Percentiles rank a stretch among this genome's conserved stretches.
phyloP scores from a whole-genome alignment of 2,888 invertebrate species.

The Cerastis leucographa region DNA sequence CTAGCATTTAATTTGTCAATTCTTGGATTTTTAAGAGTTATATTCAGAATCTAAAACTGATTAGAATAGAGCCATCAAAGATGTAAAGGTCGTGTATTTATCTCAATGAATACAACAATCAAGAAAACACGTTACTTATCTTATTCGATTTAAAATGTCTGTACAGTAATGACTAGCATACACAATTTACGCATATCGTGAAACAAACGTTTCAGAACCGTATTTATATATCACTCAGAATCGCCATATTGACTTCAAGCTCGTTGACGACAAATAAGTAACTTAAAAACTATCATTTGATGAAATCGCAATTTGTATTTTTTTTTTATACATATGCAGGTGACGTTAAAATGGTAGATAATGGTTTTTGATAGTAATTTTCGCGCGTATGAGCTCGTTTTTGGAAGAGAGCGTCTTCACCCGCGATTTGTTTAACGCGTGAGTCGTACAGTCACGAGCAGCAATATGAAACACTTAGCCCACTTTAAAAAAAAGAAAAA shows the following conservation, averaged over 20 bases:
- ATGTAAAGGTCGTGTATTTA: conserved; percentile 59
- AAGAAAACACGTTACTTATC: conserved; percentile 80
- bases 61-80: conserved; percentile 68
- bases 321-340: neutral
- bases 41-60: neutral
- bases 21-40: neutral
- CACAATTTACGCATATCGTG: conserved; percentile 81
- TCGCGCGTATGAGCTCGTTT: neutral
- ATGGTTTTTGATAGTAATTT: neutral
- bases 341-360: neutral
- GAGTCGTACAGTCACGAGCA: neutral
- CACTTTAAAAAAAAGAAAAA: too few relatives aligned
- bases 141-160: conserved; percentile 80
- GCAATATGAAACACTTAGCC: too few relatives aligned
- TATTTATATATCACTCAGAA: conserved; percentile 17
- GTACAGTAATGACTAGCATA: conserved; percentile 89
- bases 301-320: neutral
- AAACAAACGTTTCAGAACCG: conserved; percentile 74
- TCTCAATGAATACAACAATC: conserved; percentile 81
- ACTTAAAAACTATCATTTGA: neutral
- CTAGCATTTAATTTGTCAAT: neutral
- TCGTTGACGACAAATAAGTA: neutral
- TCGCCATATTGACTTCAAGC: neutral
- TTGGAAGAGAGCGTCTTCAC: neutral
- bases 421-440: neutral